Conservation (phyloP, 2,113 vertebrate species). For the Alligator mississippiensis region DNA sequence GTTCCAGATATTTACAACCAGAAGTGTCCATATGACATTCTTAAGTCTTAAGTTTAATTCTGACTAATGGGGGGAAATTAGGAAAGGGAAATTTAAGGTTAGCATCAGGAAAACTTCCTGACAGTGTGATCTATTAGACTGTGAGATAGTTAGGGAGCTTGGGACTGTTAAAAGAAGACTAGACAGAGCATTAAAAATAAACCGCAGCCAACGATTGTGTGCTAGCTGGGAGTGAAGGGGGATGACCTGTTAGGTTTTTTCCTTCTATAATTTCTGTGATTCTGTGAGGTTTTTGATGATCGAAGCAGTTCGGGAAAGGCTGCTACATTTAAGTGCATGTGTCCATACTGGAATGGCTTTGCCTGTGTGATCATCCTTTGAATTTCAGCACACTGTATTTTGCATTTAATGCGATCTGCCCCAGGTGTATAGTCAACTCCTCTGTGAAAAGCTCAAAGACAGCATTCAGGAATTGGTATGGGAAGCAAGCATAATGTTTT, state of each 20-base stretch:
- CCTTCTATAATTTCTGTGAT: background rate
- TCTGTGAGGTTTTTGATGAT: background rate
- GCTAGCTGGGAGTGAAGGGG: background rate
- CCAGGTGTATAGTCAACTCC: constrained; percentile 30
- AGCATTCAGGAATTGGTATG: background rate
- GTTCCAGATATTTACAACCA: background rate
- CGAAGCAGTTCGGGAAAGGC: constrained; percentile 30
- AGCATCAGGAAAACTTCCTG: background rate
- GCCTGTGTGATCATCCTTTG: constrained; percentile 40
- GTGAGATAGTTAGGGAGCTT: background rate
- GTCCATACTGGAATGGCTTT: constrained; percentile 55
- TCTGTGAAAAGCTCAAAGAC: constrained; percentile 43
- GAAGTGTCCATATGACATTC: background rate
- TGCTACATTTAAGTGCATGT: constrained; percentile 60
- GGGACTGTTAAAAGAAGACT: background rate
- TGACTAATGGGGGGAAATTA: background rate
- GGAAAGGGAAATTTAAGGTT: background rate
- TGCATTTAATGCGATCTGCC: constrained; percentile 61
- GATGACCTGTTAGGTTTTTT: background rate
- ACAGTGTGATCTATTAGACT: background rate
- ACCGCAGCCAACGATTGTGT: background rate
- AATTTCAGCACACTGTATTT: constrained; percentile 65
- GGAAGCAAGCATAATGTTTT: constrained; percentile 13
- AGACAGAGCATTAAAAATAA: background rate
- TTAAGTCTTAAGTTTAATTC: constrained; percentile 1